A percentile compares a stretch with the other conserved stretches of the same genome.
Conservation (phyloP, 2,113 vertebrate genomes). For the Xyrauchen texanus region DNA sequence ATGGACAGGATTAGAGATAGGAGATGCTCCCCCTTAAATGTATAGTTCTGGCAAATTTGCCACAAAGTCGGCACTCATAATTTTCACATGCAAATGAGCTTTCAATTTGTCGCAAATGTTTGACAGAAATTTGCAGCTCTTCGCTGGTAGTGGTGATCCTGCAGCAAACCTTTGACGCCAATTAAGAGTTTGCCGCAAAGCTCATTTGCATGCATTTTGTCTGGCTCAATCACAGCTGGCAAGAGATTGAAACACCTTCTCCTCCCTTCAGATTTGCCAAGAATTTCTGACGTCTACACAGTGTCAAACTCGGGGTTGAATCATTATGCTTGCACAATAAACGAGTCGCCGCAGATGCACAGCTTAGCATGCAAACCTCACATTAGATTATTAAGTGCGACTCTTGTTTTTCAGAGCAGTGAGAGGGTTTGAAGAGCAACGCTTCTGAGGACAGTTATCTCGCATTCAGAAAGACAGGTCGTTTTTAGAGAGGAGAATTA, state of each 20-base stretch:
- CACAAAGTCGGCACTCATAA: too few relatives aligned
- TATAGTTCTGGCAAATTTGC: too few relatives aligned
- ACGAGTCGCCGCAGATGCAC: background rate
- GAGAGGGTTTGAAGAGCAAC: constrained; percentile 1
- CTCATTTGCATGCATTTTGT: too few relatives aligned
- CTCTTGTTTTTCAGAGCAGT: background rate
- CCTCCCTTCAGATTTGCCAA: background rate
- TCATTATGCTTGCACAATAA: background rate
- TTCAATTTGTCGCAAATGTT: too few relatives aligned
- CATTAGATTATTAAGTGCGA: constrained; percentile 21
- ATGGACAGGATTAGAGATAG: too few relatives aligned
- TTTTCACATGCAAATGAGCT: too few relatives aligned
- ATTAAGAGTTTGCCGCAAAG: too few relatives aligned
- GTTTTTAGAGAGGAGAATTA: constrained; percentile 1
- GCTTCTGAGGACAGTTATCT: background rate
- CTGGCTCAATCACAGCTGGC: too few relatives aligned
- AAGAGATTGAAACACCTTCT: background rate
- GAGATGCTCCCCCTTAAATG: too few relatives aligned
- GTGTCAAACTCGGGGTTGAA: background rate
- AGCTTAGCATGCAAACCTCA: constrained; percentile 6
- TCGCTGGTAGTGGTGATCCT: too few relatives aligned
- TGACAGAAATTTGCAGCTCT: too few relatives aligned
- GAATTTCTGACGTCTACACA: background rate
- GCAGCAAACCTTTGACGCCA: too few relatives aligned
- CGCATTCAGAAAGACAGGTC: background rate